These are phyloP conservation scores for Drosophila funebris DNA, from an alignment of 1,140 invertebrate genomes.

Conservation along the genomic window DNA sequence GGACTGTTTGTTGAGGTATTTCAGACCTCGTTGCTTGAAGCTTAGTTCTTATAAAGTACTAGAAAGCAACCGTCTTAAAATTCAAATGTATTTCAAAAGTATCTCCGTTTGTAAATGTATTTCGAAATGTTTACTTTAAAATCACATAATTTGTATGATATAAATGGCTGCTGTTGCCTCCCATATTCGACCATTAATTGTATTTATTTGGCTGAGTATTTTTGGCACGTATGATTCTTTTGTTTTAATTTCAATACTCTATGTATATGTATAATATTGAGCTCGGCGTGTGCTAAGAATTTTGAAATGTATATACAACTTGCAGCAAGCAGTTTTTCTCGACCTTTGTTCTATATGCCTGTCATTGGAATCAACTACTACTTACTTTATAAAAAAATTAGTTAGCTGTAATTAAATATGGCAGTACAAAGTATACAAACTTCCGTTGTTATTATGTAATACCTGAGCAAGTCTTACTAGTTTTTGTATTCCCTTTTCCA, in stretches of 20 bases:
- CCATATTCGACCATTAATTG: background rate
- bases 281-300: constrained; percentile 2
- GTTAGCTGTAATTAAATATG: constrained; percentile 21
- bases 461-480: constrained; percentile 7
- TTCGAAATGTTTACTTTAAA: constrained; percentile 31
- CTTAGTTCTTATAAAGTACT: no score
- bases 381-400: constrained; percentile 8
- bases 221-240: constrained; percentile 2
- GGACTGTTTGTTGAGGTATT: no score
- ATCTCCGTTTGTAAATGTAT: background rate
- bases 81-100: background rate
- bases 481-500: background rate
- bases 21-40: no score
- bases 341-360: constrained; percentile 27
- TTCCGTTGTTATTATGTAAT: constrained; percentile 1
- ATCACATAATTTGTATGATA: constrained; percentile 25
- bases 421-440: constrained; percentile 5
- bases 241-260: constrained; percentile 1
- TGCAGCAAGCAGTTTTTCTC: constrained; percentile 8
- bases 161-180: background rate
- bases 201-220: constrained; percentile 4
- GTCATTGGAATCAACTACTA: background rate
- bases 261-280: background rate
- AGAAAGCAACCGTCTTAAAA: no score
- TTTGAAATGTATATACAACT: background rate